Evolutionary conservation across 1,140 invertebrate genomes (phyloP).

Genomic region (Ceratitis capitata): DNA sequence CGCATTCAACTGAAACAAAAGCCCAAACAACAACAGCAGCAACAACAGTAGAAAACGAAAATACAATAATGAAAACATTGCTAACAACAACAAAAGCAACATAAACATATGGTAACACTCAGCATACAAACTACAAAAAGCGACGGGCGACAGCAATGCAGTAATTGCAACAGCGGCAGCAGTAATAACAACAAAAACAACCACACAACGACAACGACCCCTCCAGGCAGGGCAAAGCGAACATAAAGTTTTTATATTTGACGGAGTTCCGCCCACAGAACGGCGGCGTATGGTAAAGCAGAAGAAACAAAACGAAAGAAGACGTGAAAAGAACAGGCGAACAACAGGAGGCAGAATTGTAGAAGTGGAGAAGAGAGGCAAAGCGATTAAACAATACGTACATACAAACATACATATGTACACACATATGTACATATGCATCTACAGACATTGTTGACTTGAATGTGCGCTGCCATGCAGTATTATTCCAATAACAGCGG

Average conservation of each 20-base stretch:
- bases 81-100: not conserved
- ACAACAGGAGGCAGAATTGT: not conserved
- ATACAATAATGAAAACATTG: constrained; percentile 23
- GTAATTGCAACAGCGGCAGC: constrained; percentile 2
- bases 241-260: constrained; percentile 29
- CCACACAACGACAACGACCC: not conserved
- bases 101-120: not conserved
- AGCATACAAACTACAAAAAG: not conserved
- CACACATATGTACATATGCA: too few species aligned
- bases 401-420: too few species aligned
- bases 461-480: constrained; percentile 4
- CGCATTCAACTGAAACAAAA: constrained; percentile 24
- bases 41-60: too few species aligned
- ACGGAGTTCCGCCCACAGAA: constrained; percentile 32
- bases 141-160: not conserved
- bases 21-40: constrained; percentile 18
- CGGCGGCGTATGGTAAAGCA: not conserved
- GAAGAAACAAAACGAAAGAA: not conserved
- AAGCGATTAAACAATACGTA: not conserved
- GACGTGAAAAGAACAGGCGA: not conserved
- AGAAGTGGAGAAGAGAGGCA: not conserved
- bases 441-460: not conserved
- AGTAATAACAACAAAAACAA: not conserved
- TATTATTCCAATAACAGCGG: not conserved
- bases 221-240: constrained; percentile 9